Evolutionary conservation across 1,140 invertebrate species (phyloP).

Genomic region (Sycobia sp.): DNA sequence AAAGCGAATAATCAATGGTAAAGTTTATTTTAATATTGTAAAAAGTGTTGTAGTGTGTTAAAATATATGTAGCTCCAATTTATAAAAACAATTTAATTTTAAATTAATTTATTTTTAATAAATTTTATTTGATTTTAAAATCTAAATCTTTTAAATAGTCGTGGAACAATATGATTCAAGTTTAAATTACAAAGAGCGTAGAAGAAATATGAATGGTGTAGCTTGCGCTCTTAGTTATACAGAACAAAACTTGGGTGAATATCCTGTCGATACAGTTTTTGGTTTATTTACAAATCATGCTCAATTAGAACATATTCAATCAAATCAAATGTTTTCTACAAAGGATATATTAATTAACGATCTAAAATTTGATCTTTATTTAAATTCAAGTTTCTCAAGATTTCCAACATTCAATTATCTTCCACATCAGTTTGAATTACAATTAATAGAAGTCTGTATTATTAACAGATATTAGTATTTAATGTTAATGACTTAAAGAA

Average conservation of each 20-base stretch:
- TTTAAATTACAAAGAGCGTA: conserved; percentile 74
- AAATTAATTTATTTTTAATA: not conserved
- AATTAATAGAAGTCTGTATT: conserved; percentile 66
- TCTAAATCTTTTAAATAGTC: conserved; percentile 65
- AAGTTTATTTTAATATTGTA: no score
- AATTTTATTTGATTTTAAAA: not conserved
- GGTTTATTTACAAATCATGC: conserved; percentile 70
- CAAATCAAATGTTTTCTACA: conserved; percentile 68
- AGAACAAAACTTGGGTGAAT: conserved; percentile 63
- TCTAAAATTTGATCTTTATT: conserved; percentile 70
- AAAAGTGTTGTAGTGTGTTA: no score
- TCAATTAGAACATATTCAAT: conserved; percentile 59
- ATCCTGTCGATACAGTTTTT: conserved; percentile 70
- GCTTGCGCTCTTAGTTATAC: conserved; percentile 82
- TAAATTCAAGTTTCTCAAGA: conserved; percentile 81
- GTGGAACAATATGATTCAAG: conserved; percentile 74
- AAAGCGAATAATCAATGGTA: conserved; percentile 59
- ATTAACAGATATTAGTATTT: no score
- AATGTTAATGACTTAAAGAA: no score
- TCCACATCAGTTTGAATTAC: conserved; percentile 72
- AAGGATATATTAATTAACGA: conserved; percentile 72
- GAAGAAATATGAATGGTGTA: conserved; percentile 82
- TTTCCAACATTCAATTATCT: conserved; percentile 90
- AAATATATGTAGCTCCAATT: no score
- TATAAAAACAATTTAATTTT: no score